phyloP scores from a whole-genome alignment of 2,797 vertebrate genomes.

The Onychomys leucogaster region DNA sequence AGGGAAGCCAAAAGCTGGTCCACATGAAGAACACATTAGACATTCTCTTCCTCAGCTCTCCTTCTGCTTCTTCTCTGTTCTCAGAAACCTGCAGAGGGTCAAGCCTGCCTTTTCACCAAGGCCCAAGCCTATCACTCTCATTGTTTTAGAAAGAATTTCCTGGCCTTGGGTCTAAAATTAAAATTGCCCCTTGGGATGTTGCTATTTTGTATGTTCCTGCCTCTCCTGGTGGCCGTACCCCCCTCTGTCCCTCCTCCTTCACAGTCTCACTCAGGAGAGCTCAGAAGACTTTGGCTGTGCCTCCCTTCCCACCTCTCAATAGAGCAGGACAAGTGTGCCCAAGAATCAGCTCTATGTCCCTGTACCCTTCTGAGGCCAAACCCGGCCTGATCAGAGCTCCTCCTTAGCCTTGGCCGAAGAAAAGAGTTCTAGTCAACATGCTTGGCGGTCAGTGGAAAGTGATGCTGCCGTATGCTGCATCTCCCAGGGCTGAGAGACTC shows the following conservation, averaged over 20 bases:
- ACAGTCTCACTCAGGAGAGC: not conserved
- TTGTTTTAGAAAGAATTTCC: constrained; percentile 81
- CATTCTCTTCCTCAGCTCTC: not conserved
- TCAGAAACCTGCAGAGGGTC: not conserved
- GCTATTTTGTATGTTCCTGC: constrained; percentile 75
- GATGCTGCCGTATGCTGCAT: not conserved
- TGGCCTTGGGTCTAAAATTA: constrained; percentile 82
- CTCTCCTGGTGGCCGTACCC: not conserved
- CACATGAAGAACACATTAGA: not conserved
- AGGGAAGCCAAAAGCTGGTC: not conserved
- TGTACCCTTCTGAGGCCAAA: not conserved
- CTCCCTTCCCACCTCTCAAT: not conserved
- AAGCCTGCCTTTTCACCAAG: constrained; percentile 50
- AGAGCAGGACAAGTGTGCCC: not conserved
- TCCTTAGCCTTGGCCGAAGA: not conserved
- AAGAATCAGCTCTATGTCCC: not conserved
- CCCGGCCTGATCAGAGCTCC: accelerated
- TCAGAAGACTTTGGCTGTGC: not conserved
- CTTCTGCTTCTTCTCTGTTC: not conserved
- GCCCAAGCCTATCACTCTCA: constrained; percentile 57
- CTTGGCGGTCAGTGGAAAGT: not conserved
- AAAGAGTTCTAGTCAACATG: not conserved
- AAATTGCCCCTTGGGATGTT: constrained; percentile 76
- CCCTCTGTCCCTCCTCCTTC: not conserved
- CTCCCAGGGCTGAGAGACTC: not conserved